Conservation (phyloP, 2,888 invertebrate genomes). For the Allacma fusca region DNA sequence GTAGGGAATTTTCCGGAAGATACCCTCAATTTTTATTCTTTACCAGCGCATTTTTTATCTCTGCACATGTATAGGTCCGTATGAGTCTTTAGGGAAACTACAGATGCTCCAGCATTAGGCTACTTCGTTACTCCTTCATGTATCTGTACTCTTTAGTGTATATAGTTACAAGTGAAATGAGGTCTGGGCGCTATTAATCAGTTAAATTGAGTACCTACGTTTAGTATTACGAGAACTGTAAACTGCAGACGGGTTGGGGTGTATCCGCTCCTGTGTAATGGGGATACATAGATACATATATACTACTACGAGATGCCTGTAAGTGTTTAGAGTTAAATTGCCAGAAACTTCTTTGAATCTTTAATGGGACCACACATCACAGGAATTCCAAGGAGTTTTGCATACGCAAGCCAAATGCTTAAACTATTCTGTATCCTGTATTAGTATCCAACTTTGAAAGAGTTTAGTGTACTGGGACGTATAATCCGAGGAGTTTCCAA, state of each 20-base stretch:
- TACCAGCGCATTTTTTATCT: neutral
- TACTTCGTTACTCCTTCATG: neutral
- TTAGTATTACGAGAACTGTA: neutral
- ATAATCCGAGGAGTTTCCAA: too few species aligned
- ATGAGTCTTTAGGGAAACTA: too few species aligned
- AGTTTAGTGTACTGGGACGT: neutral
- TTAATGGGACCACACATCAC: slow-evolving; percentile 38
- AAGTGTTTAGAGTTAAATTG: slow-evolving; percentile 43
- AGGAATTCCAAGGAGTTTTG: slow-evolving; percentile 20
- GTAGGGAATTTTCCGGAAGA: neutral
- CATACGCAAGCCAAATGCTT: neutral
- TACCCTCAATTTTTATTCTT: neutral
- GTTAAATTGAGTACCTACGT: slow-evolving; percentile 40
- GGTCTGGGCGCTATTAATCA: slow-evolving; percentile 36
- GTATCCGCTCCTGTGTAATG: too few species aligned
- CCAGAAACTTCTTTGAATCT: slow-evolving; percentile 34
- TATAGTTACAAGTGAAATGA: too few species aligned
- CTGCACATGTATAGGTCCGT: neutral
- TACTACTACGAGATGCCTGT: slow-evolving; percentile 11
- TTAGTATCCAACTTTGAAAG: neutral
- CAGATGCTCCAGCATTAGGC: too few species aligned
- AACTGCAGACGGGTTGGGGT: too few species aligned
- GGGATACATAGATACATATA: too few species aligned
- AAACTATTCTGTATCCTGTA: neutral
- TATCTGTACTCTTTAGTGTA: neutral